Base-by-base conservation (phyloP, 2,888 invertebrate species). In the Agonopterix heracliana region DNA sequence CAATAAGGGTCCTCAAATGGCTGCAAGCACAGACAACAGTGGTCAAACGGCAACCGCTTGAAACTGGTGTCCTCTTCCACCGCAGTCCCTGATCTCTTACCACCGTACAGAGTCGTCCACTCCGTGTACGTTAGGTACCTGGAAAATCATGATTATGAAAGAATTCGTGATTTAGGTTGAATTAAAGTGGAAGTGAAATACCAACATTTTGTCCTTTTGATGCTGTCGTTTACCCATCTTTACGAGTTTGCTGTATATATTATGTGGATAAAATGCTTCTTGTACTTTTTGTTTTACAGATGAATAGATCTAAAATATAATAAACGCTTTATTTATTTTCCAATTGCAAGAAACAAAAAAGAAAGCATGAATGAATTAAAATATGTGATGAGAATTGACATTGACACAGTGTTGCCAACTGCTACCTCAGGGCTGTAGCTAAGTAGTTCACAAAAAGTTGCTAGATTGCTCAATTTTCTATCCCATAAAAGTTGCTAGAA, bases 201-300 rank as follows among this genome's bases (percentile, higher is more conserved):
- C 87, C 82, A 89, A 95, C 96, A 97, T 94, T 92, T 97, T 97
- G 89, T 97, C 97, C 71, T 97, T 97, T 74, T 97, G 97, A 88
- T 97, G 97, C 71, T 97, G 97, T 61, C 95, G 90, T 89, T 97
- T 97, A 60, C 97, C 97, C 97, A 97, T 97, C 74, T 91, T 94
- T 43, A 10, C 2, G 17, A 34, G 26, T 49, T 48, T 38, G 3
- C 9, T 36, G 3, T 17, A 2, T 17, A 8, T 14, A 38, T n/a
- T 38, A 0, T n/a, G 10, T 38, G 4, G 10, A 38, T 38, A n/a
- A 9, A 38, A n/a, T 38, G 26, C 5, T 26, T 26, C 26, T 5
- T 26, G 26, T 26, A 26, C 26, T 26, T 26, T 26, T 26, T 26
- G 26, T 26, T 7, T 26, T 26, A 5, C 26, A 26, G 26, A 26